Base-by-base conservation (phyloP, 1,140 invertebrate species). In the Leucophenga varia region DNA sequence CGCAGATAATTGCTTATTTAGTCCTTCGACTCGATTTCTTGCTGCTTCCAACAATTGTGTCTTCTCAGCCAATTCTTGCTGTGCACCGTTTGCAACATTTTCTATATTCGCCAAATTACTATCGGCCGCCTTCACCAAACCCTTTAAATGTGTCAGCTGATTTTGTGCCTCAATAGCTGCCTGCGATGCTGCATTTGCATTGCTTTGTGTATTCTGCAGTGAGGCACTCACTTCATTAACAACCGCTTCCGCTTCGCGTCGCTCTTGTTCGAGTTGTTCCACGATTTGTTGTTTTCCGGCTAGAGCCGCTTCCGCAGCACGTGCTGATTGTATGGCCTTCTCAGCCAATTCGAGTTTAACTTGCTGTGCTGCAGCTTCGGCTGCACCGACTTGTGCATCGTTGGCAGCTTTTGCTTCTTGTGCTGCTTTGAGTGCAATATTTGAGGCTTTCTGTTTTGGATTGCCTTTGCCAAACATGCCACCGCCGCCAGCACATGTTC, bases 281-380 rank as follows among this genome's bases (percentile, higher is more conserved):
- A 84, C 78, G 13, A 84, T 79, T 19, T 80, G 79, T 52, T 84
- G 79, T 53, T 86, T 86, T 0, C 81, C 80, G 6, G 83, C 78
- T 2, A 86, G 64, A 0, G 81, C 84, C 0, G 83, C 84, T 55
- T 85, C 81, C 0, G 84, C 84, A 2, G 83, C 83, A 47, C 84
- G 83, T 0, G 84, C 84, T 6, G 84, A 83, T 59, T 84, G 81
- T 2, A 83, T 59, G 0, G 84, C 84, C 60, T 83, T 84, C 42
- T 84, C 83, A 1, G 84, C 84, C 35, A 86, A 56, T 68, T 86
- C 82, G 1, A 78, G 73, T 67, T 86, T 86, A 7, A 86, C 83
- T 76, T 85, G 72, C 9, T 78, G 80, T 13, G 84, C 78, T 2
- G 84, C 84, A 48, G 84, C 83, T 32, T 82, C 80, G 3, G 82